These are phyloP conservation scores for Nomada flava DNA, from an alignment of 2,888 invertebrate species.

Conservation along the genomic window DNA sequence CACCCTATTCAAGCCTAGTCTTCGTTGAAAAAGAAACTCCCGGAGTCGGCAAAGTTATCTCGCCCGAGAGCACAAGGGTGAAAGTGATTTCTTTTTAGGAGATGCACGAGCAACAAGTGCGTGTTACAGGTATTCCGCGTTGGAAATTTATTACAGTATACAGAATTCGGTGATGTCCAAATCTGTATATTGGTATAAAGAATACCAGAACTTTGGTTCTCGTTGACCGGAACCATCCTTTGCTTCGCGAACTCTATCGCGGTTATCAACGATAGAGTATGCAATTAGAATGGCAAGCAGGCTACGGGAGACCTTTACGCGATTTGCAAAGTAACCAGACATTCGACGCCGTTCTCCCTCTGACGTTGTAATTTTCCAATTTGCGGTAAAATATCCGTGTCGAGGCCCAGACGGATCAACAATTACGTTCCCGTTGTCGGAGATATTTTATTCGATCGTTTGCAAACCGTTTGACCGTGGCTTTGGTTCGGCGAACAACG, in stretches of 20 bases:
- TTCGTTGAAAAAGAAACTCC: not conserved
- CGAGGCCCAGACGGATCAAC: conserved; percentile 7
- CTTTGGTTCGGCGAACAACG: not conserved
- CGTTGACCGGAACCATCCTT: not conserved
- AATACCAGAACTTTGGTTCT: too few relatives aligned
- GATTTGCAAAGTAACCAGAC: not conserved
- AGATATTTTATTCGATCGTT: conserved; percentile 1
- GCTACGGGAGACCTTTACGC: conserved; percentile 17
- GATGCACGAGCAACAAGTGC: too few relatives aligned
- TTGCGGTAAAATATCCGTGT: conserved; percentile 54
- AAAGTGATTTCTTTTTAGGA: not conserved
- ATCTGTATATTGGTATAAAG: too few relatives aligned
- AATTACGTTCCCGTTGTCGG: conserved; percentile 34
- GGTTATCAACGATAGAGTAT: not conserved
- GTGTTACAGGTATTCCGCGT: too few relatives aligned
- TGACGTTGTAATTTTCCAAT: conserved; percentile 66
- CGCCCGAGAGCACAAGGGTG: too few relatives aligned
- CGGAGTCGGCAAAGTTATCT: not conserved
- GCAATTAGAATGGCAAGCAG: conserved; percentile 28
- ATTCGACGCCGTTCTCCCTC: conserved; percentile 10
- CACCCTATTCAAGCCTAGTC: not conserved
- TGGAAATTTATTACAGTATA: too few relatives aligned
- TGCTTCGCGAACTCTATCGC: not conserved
- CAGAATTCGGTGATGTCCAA: too few relatives aligned
- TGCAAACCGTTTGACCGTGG: not conserved